These are phyloP conservation scores for Antheraea pernyi DNA, from an alignment of 1,140 invertebrate genomes.

Conservation along the genomic window DNA sequence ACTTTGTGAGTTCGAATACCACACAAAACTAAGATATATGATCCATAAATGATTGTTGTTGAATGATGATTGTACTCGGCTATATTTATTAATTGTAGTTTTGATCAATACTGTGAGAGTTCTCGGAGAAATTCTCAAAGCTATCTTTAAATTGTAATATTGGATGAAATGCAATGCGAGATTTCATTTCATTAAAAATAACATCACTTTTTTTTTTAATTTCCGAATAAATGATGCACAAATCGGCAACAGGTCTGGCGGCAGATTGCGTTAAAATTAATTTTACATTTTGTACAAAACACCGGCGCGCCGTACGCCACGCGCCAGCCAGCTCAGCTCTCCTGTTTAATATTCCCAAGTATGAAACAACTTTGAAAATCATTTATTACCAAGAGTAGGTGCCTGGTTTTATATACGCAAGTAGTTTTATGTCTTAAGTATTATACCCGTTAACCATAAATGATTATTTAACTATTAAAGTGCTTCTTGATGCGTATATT, in stretches of 20 bases:
- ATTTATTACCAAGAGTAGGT: slow-evolving; percentile 20
- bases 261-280: slow-evolving; percentile 22
- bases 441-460: neutral
- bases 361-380: slow-evolving; percentile 20
- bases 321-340: slow-evolving; percentile 14
- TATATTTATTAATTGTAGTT: too few species aligned
- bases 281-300: slow-evolving; percentile 18
- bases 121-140: too few species aligned
- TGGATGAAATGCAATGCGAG: neutral
- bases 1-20: too few species aligned
- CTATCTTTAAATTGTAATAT: neutral
- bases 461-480: too few species aligned
- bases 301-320: slow-evolving; percentile 14
- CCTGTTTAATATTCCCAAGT: slow-evolving; percentile 22
- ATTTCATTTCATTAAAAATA: neutral
- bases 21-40: too few species aligned
- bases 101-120: too few species aligned
- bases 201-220: slow-evolving; percentile 5
- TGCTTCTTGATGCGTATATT: too few species aligned
- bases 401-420: neutral
- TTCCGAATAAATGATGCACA: slow-evolving; percentile 16
- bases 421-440: neutral
- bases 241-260: slow-evolving; percentile 22
- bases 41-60: too few species aligned
- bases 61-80: too few species aligned